Evolutionary conservation across 2,113 vertebrate genomes (phyloP), one percentile per base, ranked within the genome.

Genomic region (Eidolon helvum): DNA sequence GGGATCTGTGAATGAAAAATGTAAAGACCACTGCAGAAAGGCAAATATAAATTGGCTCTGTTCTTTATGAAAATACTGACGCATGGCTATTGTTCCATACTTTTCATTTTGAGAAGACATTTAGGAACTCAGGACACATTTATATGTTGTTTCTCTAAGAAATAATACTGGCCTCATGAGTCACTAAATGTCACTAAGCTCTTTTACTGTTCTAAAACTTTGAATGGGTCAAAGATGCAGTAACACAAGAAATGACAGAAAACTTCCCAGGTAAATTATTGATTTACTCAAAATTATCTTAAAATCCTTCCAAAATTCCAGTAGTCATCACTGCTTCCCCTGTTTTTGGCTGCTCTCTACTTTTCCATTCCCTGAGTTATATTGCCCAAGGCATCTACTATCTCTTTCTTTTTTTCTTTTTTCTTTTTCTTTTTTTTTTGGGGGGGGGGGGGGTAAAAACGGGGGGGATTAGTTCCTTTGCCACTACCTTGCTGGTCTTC

Each of bases 151-250:
- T 87, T 90, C 66, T 90, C 28, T 53, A 85, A 91, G 33, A 91
- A 91, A 79, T 19, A 55, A 7, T 48, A 80, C 19, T 43, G n/a
- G n/a, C 24, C 45, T 89, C 50, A 2, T 30, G n/a, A 35, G 21
- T 79, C 21, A 33, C 61, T 78, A 74, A 85, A 75, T 24, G 5
- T 84, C 72, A 78, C 28, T 85, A 90, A 91, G 55, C 7, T 74
- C 38, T 80, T 91, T 94, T 30, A 88, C 57, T 91, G 53, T 35
- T 45, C 82, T 95, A 66, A 91, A 89, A 63, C 66, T 66, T 77
- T 72, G 38, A 15, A 50, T 77, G 30, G 5, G 1, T 71, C 28
- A 61, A 80, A 93, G 9, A 38, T 50, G 2, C 7, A 55, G 33
- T 93, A 78, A 74, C 21, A 71, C 59, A 89, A 68, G 40, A 88